Percentiles rank a stretch among this genome's conserved stretches.
Evolutionary conservation across 2,113 vertebrate genomes (phyloP).

Genomic region (Gadus chalcogrammus): DNA sequence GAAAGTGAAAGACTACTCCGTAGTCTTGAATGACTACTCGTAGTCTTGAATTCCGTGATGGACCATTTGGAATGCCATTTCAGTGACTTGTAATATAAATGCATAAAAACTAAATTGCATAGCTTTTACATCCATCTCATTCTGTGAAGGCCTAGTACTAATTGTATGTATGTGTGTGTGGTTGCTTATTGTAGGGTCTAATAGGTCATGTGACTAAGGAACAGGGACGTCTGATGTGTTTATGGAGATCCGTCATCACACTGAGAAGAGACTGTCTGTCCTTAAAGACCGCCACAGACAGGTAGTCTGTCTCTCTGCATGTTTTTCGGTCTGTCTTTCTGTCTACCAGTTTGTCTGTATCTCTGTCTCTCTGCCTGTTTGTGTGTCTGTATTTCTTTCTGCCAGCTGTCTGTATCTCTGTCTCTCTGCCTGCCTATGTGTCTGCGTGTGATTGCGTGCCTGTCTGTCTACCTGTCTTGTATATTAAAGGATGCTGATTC

Average conservation of each 20-base stretch:
- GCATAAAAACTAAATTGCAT: not conserved
- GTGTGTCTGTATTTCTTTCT: not conserved
- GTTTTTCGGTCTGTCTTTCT: not conserved
- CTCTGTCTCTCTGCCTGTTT: not conserved
- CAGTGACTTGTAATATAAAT: not conserved
- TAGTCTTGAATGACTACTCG: too few relatives aligned
- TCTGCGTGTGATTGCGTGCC: not conserved
- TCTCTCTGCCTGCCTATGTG: not conserved
- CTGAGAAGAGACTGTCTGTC: slow-evolving; percentile 79
- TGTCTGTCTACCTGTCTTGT: not conserved
- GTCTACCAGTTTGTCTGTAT: not conserved
- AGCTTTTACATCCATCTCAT: not conserved
- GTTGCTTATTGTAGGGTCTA: slow-evolving; percentile 65
- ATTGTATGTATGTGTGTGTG: slow-evolving; percentile 25
- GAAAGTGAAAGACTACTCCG: too few relatives aligned
- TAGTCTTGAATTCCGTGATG: too few relatives aligned
- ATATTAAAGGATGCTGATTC: too few relatives aligned
- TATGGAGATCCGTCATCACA: slow-evolving; percentile 80
- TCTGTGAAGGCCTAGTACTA: not conserved
- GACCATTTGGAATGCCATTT: too few relatives aligned
- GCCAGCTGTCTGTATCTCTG: not conserved
- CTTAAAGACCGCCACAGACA: slow-evolving; percentile 85
- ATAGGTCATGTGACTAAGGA: slow-evolving; percentile 68
- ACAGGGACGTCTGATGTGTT: slow-evolving; percentile 66
- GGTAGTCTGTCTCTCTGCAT: slow-evolving; percentile 59